These are phyloP conservation scores for Aethes cnicana DNA, from an alignment of 2,888 invertebrate genomes.

Conservation along the genomic window DNA sequence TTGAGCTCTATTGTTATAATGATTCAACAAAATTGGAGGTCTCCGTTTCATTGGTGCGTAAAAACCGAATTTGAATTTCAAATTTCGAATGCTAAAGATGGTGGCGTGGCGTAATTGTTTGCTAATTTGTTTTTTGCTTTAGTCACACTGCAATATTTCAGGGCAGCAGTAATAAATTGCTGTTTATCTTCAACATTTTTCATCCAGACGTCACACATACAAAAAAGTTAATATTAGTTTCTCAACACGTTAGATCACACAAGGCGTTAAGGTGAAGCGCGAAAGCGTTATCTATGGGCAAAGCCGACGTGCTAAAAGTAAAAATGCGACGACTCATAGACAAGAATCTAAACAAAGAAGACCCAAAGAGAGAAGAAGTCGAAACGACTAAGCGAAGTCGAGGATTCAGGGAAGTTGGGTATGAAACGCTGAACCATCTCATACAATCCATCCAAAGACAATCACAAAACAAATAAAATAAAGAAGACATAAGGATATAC, in stretches of 20 bases:
- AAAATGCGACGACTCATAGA: conserved; percentile 25
- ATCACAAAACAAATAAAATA: conserved; percentile 42
- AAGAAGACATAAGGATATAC: conserved; percentile 23
- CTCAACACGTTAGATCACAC: conserved; percentile 13
- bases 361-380: conserved; percentile 35
- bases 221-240: conserved; percentile 35
- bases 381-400: conserved; percentile 37
- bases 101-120: conserved; percentile 34
- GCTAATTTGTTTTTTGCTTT: conserved; percentile 40
- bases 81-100: conserved; percentile 38
- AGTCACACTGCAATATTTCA: conserved; percentile 48
- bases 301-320: conserved; percentile 31
- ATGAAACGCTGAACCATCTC: conserved; percentile 67
- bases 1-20: not conserved
- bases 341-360: conserved; percentile 29
- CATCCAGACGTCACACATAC: conserved; percentile 63
- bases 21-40: not conserved
- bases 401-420: conserved; percentile 44
- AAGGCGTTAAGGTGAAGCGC: conserved; percentile 31
- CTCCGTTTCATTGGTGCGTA: conserved; percentile 32
- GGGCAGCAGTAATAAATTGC: conserved; percentile 56
- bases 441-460: conserved; percentile 59
- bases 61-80: conserved; percentile 52
- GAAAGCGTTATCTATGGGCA: conserved; percentile 36
- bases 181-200: conserved; percentile 37